Base-by-base conservation (phyloP, 1,140 invertebrate species). In the Thalassaphorura encarpata region DNA sequence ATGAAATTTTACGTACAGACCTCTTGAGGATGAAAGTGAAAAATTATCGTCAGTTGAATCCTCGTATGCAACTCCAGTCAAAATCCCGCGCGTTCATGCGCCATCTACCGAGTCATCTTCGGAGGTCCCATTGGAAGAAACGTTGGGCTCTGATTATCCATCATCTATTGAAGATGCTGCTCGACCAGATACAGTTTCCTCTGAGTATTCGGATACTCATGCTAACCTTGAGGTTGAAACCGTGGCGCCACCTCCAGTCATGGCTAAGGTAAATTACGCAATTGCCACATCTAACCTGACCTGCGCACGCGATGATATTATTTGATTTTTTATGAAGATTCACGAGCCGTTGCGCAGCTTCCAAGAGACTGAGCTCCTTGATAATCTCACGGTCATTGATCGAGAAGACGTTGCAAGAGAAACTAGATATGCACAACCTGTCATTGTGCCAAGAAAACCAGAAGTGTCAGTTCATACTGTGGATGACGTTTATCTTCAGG, bases 201-300 rank as follows among this genome's bases (percentile, higher is more conserved):
- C 74, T 66, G 70, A 69, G 24, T 75, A 73, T 56, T 71, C 69
- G 1, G 73, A 75, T 54, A 69, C 69, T 5, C 70, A 71, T 54
- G 76, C 67, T 48, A 78, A 77, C 61, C 81, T 72, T 58, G 81
- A 78, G 70, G 76, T 53, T 72, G 78, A 70, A 72, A 74, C 46
- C 70, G 79, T 83, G 0, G 11, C 33, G n/a, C 33, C n/a, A 36
- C 70, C 80, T 11, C n/a, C n/a, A n/a, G n/a, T n/a, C n/a, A n/a
- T n/a, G n/a, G n/a, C n/a, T n/a, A n/a, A n/a, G n/a, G n/a, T 23
- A 16, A 8, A 16, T 23, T 18, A 18, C 42, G 42, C 18, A 13
- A 23, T 15, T 13, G n/a, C 33, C 11, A 36, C 11, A 36, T 36
- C 33, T 11, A 11, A n/a, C 33, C 33, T 16, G 19, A 24, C 8